phyloP scores from a whole-genome alignment of 2,113 vertebrate species.

The Rutilus rutilus region DNA sequence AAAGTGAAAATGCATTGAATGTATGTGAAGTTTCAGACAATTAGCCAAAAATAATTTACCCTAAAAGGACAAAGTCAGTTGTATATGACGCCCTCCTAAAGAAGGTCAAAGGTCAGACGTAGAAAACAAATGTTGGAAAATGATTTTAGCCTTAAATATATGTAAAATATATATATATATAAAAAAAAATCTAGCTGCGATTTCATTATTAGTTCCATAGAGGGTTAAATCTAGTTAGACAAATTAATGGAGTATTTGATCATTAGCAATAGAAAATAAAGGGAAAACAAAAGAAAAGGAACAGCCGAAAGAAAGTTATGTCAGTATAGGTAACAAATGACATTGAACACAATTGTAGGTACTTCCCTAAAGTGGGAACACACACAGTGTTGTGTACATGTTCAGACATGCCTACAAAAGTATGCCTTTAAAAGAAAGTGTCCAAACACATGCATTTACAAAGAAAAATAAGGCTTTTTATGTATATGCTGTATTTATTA shows the following conservation, averaged over 20 bases:
- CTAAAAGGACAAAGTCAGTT: too few species aligned
- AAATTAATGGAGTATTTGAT: not conserved
- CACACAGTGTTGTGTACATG: constrained; percentile 8
- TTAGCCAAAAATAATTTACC: too few species aligned
- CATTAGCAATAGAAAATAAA: constrained; percentile 7
- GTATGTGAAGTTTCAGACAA: too few species aligned
- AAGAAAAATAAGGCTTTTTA: not conserved
- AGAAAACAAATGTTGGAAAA: too few species aligned
- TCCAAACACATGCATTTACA: not conserved
- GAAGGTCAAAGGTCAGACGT: too few species aligned
- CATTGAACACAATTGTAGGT: not conserved
- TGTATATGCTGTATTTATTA: not conserved
- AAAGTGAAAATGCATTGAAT: too few species aligned
- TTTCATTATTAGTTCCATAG: too few species aligned
- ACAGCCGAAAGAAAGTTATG: not conserved
- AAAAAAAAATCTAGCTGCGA: too few species aligned
- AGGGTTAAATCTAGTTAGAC: not conserved
- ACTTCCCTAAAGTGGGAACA: constrained; percentile 28
- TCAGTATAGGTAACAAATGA: constrained; percentile 20
- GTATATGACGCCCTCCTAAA: too few species aligned
- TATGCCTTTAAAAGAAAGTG: not conserved
- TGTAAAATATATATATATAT: too few species aligned
- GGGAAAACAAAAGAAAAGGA: constrained; percentile 24
- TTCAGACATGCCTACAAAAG: not conserved
- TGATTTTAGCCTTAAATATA: too few species aligned